These are phyloP conservation scores for Habropoda laboriosa DNA, from an alignment of 1,140 invertebrate species.

Conservation along the genomic window DNA sequence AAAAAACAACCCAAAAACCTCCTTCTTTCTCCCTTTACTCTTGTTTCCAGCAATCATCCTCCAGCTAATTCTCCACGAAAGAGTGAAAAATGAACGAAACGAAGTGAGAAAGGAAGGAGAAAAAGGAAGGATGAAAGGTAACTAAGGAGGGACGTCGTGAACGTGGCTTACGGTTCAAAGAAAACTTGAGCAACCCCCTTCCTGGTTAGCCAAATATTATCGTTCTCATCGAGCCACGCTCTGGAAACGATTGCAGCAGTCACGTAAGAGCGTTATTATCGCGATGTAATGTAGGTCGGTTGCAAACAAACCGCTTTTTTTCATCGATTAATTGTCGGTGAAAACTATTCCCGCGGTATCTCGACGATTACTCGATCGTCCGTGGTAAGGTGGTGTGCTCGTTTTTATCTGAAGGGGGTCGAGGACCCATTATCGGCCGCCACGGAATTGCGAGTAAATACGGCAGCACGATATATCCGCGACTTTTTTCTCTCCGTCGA, in stretches of 20 bases:
- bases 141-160: neutral
- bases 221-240: slow-evolving; percentile 1
- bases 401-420: slow-evolving; percentile 66
- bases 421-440: slow-evolving; percentile 68
- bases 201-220: slow-evolving; percentile 23
- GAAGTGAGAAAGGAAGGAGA: neutral
- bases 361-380: slow-evolving; percentile 37
- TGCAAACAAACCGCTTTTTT: slow-evolving; percentile 62
- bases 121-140: too few relatives aligned
- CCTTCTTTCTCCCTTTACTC: too few relatives aligned
- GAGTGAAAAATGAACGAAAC: neutral
- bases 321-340: slow-evolving; percentile 68
- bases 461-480: slow-evolving; percentile 58
- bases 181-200: neutral
- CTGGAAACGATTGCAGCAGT: slow-evolving; percentile 14
- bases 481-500: slow-evolving; percentile 19
- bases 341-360: slow-evolving; percentile 63
- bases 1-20: too few relatives aligned
- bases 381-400: slow-evolving; percentile 24
- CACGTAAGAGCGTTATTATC: slow-evolving; percentile 56
- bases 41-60: too few relatives aligned
- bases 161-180: neutral
- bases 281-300: slow-evolving; percentile 67
- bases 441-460: slow-evolving; percentile 55
- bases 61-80: neutral